Percentiles rank a stretch among this genome's conserved stretches.
Conservation (phyloP, 2,797 vertebrate genomes). For the Phoeniculus purpureus region DNA sequence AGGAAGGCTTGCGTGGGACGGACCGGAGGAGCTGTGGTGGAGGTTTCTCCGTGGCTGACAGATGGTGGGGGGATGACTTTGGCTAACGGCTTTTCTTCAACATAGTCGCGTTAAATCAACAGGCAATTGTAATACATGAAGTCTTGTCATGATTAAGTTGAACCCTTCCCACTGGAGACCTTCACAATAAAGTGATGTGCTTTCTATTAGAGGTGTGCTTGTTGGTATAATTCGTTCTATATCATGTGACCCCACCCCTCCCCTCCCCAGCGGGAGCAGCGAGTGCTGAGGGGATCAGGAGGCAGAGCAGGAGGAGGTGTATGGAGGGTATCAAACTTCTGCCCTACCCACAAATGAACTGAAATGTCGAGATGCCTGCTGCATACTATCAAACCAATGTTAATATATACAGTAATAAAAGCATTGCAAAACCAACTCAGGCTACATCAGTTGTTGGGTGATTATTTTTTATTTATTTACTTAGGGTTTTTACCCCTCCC, state of each 20-base stretch:
- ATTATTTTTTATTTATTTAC: background rate
- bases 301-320: background rate
- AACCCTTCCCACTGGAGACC: conserved; percentile 81
- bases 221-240: conserved; percentile 77
- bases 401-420: conserved; percentile 75
- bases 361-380: conserved; percentile 71
- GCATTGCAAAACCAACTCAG: conserved; percentile 67
- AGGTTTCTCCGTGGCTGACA: background rate
- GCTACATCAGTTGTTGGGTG: conserved; percentile 46
- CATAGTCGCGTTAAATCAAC: conserved; percentile 73
- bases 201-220: conserved; percentile 83
- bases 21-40: background rate
- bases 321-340: background rate
- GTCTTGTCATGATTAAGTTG: conserved; percentile 81
- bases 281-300: background rate
- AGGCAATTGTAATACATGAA: conserved; percentile 79
- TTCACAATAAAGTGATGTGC: conserved; percentile 85
- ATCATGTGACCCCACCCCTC: conserved; percentile 53
- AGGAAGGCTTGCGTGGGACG: conserved; percentile 12
- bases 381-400: conserved; percentile 67
- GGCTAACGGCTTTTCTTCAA: conserved; percentile 63
- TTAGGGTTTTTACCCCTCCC: background rate
- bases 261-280: background rate
- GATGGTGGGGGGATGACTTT: background rate
- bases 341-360: conserved; percentile 66